phyloP scores from a whole-genome alignment of 2,113 vertebrate genomes.

The Calyptomena viridis region DNA sequence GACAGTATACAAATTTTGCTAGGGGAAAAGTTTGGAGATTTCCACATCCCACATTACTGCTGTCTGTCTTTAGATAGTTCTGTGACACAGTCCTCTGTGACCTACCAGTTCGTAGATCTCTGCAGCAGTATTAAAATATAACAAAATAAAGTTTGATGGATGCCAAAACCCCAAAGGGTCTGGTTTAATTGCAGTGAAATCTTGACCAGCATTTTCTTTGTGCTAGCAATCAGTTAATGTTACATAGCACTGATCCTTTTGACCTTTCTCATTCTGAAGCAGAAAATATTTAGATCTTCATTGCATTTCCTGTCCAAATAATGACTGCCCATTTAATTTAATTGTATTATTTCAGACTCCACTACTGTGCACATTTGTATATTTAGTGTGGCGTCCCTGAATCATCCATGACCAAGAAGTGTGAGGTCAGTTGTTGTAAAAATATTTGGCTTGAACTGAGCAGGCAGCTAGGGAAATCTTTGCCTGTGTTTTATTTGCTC shows the following conservation, averaged over 20 bases:
- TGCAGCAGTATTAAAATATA: not conserved
- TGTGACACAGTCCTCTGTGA: not conserved
- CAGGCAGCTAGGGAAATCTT: not conserved
- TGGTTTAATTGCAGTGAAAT: not conserved
- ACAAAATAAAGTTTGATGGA: not conserved
- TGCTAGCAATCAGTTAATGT: not conserved
- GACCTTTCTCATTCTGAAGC: not conserved
- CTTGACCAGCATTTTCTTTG: not conserved
- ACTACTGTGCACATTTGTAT: not conserved
- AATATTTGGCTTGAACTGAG: not conserved
- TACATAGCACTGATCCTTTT: not conserved
- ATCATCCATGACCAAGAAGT: not conserved
- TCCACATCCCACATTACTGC: rapidly evolving
- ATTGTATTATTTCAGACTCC: not conserved
- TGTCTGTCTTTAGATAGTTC: not conserved
- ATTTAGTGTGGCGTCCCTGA: not conserved
- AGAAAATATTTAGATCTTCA: not conserved
- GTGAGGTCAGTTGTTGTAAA: not conserved
- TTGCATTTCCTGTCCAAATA: not conserved
- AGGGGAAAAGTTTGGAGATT: not conserved
- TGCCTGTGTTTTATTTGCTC: not conserved
- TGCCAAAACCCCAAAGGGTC: not conserved
- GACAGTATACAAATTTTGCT: not conserved
- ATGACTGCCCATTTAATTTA: not conserved
- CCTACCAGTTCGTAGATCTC: not conserved